Evolutionary conservation across 53 echinoderm and acorn worm genomes (phyloP).

Genomic region (Holothuria scabra): DNA sequence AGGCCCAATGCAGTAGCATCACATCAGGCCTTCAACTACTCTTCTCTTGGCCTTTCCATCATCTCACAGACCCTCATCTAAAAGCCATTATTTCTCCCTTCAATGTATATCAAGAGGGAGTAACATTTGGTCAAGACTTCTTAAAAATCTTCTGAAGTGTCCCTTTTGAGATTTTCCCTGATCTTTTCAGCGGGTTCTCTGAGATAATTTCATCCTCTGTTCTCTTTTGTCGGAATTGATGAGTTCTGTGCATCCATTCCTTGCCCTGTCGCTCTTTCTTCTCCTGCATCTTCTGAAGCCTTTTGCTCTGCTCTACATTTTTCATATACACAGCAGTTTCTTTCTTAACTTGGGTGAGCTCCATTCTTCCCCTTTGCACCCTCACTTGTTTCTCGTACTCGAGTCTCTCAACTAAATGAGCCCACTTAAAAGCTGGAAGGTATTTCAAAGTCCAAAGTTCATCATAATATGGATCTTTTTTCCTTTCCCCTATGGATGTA

Average conservation of each 20-base stretch:
- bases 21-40: too few species aligned
- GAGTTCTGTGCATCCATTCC: conserved; percentile 67
- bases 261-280: conserved; percentile 82
- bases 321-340: conserved; percentile 83
- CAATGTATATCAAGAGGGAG: too few species aligned
- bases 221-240: conserved; percentile 70
- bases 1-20: too few species aligned
- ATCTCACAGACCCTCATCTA: too few species aligned
- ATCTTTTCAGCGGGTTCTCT: conserved; percentile 39
- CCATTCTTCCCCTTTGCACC: conserved; percentile 82
- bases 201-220: conserved; percentile 57
- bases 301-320: conserved; percentile 78
- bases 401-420: conserved; percentile 80
- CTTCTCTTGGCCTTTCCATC: too few species aligned
- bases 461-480: conserved; percentile 84
- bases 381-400: conserved; percentile 88
- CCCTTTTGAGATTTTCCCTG: conserved; percentile 73
- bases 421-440: conserved; percentile 87
- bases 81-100: too few species aligned
- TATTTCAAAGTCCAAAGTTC: conserved; percentile 95
- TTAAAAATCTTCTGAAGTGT: conserved; percentile 79
- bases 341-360: conserved; percentile 80
- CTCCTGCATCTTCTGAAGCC: conserved; percentile 71
- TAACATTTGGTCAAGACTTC: conserved; percentile 55
- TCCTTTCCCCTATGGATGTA: conserved; percentile 75